Base-by-base conservation (phyloP, 2,888 invertebrate genomes). In the Ecdyonurus torrentis region DNA sequence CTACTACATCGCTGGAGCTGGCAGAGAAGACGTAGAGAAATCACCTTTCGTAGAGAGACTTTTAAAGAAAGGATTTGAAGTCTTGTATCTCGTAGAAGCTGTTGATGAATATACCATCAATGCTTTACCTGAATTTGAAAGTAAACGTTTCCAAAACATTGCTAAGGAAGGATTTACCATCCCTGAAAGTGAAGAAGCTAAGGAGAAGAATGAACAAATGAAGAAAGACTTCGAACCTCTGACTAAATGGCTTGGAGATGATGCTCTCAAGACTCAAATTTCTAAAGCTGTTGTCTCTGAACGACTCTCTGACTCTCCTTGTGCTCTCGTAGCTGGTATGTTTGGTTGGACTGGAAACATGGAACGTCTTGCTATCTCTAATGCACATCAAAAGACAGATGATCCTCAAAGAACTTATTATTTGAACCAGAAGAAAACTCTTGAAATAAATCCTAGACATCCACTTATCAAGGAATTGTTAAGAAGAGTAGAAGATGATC, bases 261-360 rank as follows among this genome's bases (percentile, higher is more conserved):
- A 83, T 60, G 87, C 85, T 25, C 80, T 97, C 18, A 87, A 87
- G 74, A 87, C 89, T 65, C 81, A 80, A 71, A 83, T 91, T 68
- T 78, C 83, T 64, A 93, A 91, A 75, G 91, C 90, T 1, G 79
- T 82, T 62, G 79, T 97, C 23, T 96, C 96, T 1, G 91, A 95
- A 69, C 83, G 96, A 64, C 79, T 98, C 64, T 84, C 87, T 65
- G 87, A 86, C 71, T 96, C 97, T 5, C 98, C 98, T 0, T 96
- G 95, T 75, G 98, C 96, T 61, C 81, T 99, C 61, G 94, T 97
- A 60, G 98, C 98, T 67, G 89, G 91, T 65, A 87, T 91, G 80
- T 98, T 94, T 77, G 97, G 97, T 69, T 98, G 97, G 97, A 96
- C 97, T 70, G 98, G 97, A 70, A 98, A 98, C 77, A 98, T 99